These are phyloP conservation scores for Steinernema carpocapsae DNA, from an alignment of 2,888 invertebrate species.

Conservation along the genomic window DNA sequence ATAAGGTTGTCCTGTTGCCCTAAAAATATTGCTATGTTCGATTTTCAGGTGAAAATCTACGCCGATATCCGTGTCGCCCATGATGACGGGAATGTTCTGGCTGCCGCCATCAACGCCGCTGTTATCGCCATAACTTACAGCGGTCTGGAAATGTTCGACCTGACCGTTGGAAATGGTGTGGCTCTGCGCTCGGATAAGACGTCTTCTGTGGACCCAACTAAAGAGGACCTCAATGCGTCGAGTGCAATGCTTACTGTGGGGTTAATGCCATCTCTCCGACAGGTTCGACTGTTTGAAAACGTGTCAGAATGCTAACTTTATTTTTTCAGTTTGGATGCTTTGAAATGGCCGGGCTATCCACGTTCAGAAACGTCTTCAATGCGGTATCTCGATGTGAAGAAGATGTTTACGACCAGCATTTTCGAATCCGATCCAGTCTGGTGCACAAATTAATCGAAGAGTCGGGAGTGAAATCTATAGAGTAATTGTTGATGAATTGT, in stretches of 20 bases:
- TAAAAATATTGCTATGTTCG: neutral
- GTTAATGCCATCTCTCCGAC: neutral
- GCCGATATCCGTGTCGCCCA: neutral
- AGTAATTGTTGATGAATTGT: no score
- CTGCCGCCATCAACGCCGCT: conserved; percentile 6
- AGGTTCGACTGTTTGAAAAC: neutral
- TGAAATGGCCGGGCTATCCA: neutral
- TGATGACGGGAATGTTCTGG: conserved; percentile 12
- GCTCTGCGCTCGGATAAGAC: neutral
- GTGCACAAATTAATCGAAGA: no score
- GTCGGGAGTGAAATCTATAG: no score
- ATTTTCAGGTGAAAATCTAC: neutral
- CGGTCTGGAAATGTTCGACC: conserved; percentile 7
- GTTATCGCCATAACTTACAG: neutral
- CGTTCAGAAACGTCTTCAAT: neutral
- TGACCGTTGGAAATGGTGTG: neutral
- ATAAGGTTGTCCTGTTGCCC: neutral
- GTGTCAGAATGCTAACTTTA: neutral
- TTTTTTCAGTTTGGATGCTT: neutral
- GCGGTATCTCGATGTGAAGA: neutral
- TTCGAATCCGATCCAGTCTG: no score
- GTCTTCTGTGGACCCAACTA: neutral
- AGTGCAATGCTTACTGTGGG: neutral
- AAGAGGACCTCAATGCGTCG: neutral
- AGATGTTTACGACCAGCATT: neutral